Base-by-base conservation (phyloP, 2,113 vertebrate species). In the Spea bombifrons region DNA sequence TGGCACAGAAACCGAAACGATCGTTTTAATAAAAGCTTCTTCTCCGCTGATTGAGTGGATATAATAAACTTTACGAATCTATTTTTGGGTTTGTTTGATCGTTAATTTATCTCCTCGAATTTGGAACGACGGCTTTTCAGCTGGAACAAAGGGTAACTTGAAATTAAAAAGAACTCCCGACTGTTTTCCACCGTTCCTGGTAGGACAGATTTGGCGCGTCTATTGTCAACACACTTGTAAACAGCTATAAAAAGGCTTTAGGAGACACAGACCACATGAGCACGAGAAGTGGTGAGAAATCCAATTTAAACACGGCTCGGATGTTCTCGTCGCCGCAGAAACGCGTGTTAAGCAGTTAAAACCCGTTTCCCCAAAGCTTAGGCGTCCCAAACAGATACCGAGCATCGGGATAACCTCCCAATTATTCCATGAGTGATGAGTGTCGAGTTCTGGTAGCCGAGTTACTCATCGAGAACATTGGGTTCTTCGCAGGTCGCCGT, bases 211-310 rank as follows among this genome's bases (percentile, higher is more conserved):
- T 15, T 49, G 70, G 66, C 77, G 66, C 55, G 47, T 80, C 73
- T 73, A 73, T 73, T 73, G 77, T 80, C 77, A 48, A 80, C 64
- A 68, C 63, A 45, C 61, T 80, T 80, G 63, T 80, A 80, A 73
- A 73, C 77, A 48, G 43, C 59, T 73, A 68, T 73, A 80, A 80
- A 67, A 73, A 79, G 46, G 30, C 30, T 68, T 48, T 57, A 47
- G 76, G 73, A 73, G 57, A 66, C 73, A 47, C 44, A 73, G 64
- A 79, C 63, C 71, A 67, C 70, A 15, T 8, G 47, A n/a, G n/a
- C 4, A 17, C 57, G 15, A 73, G 50, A 73, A 66, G 77, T 67
- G 71, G 70, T 4, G 7, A 79, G 55, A 59, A 73, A 47, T 65
- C 57, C 30, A 12, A 71, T 71, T 59, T 15, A 71, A 43, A 55